Conservation (phyloP, 2,797 vertebrate species). For the Alouatta caraya region DNA sequence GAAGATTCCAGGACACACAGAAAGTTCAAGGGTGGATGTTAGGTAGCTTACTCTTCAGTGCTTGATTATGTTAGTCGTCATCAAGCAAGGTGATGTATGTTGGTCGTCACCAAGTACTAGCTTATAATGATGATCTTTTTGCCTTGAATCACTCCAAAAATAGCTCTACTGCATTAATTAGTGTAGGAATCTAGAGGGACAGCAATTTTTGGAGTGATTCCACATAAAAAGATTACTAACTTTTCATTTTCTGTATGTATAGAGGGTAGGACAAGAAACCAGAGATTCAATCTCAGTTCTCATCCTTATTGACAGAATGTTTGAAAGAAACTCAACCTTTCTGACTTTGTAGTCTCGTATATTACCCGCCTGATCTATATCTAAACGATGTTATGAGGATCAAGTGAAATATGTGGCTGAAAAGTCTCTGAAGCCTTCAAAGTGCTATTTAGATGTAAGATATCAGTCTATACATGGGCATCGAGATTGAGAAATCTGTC, state of each 20-base stretch:
- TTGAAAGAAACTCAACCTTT: not conserved
- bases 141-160: not conserved
- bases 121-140: not conserved
- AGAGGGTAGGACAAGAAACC: not conserved
- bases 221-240: not conserved
- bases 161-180: not conserved
- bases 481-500: not conserved
- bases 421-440: not conserved
- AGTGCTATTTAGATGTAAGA: not conserved
- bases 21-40: not conserved
- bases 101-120: not conserved
- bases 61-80: not conserved
- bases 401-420: not conserved
- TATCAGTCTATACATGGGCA: not conserved
- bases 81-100: not conserved
- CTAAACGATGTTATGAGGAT: not conserved
- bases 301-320: not conserved
- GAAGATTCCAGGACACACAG: not conserved
- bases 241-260: not conserved
- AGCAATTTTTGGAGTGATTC: not conserved
- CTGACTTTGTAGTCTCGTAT: not conserved
- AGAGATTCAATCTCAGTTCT: not conserved
- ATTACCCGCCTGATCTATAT: not conserved
- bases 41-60: not conserved
- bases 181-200: not conserved